Evolutionary conservation across 2,888 invertebrate species (phyloP), one percentile per base, ranked within the genome.

Genomic region (Aspidapion aeneum): DNA sequence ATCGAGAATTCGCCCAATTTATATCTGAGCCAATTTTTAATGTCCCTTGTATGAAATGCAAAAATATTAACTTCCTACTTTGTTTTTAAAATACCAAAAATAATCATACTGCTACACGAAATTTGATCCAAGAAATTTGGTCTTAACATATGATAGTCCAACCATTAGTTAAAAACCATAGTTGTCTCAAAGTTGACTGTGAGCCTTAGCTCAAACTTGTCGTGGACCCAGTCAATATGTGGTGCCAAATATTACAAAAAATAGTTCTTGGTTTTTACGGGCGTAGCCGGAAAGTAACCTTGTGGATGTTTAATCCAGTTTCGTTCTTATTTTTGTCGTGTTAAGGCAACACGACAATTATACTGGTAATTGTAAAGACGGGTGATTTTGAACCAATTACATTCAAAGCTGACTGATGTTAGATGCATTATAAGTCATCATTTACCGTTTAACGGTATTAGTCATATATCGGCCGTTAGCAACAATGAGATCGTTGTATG

Each of bases 1-100:
- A 60, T 55, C 18, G 35, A 12, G 12, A 18, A 9, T 20, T 22
- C 60, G 21, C 21, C 49, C 18, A 56, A 62, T 62, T 62, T 65
- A 62, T 65, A 65, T 55, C 9, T n/a, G 21, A 60, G 17, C 35
- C 35, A 35, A 35, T 35, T 35, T 35, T 35, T 35, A 35, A 35
- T 35, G 35, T 35, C 35, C 35, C 35, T 35, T 35, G 35, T 35
- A 35, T 12, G 35, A 35, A 35, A 35, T 35, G 5, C 3, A 35
- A 35, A 35, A 35, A n/a, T n/a, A 7, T 35, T 35, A 12, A 35
- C 35, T 35, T 35, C 35, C 35, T 35, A 12, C 35, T 35, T 35
- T 3, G 3, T 35, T 12, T 35, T 35, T 12, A 35, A 12, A 7
- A 35, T 35, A 35, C 35, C 35, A 35, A 7, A 12, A 35, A 7